These are phyloP conservation scores for Drosophila santomea DNA, from an alignment of 1,140 invertebrate genomes.

Conservation along the genomic window DNA sequence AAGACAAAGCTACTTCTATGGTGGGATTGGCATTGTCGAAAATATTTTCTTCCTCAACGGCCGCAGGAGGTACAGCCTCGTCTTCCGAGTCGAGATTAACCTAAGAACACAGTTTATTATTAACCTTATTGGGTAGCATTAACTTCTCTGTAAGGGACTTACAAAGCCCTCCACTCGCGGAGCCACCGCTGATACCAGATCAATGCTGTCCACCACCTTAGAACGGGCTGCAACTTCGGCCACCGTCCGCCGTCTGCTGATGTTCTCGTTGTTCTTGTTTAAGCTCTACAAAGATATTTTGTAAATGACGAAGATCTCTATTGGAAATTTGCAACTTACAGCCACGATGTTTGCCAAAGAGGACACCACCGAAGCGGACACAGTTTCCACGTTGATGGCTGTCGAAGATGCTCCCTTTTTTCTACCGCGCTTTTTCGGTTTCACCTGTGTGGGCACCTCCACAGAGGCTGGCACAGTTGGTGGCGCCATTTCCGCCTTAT, in stretches of 20 bases:
- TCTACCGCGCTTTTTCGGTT: neutral
- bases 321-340: neutral
- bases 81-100: slow-evolving; percentile 71
- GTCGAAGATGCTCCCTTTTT: neutral
- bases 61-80: slow-evolving; percentile 9
- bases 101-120: slow-evolving; percentile 4
- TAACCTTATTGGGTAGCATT: neutral
- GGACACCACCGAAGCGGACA: neutral
- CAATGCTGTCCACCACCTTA: slow-evolving; percentile 53
- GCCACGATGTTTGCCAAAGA: slow-evolving; percentile 5
- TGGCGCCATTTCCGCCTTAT: slow-evolving; percentile 1
- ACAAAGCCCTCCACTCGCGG: slow-evolving; percentile 68
- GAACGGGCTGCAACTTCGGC: slow-evolving; percentile 60
- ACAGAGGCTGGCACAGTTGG: neutral
- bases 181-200: slow-evolving; percentile 64
- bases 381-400: neutral
- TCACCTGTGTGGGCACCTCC: neutral
- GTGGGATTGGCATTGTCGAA: slow-evolving; percentile 64
- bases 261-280: neutral
- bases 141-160: slow-evolving; percentile 5
- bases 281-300: neutral
- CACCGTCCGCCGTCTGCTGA: slow-evolving; percentile 18
- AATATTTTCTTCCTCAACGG: neutral
- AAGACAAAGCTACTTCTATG: slow-evolving; percentile 59
- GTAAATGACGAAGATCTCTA: neutral